Percentiles rank a stretch among this genome's conserved stretches.
Conservation (phyloP, 2,888 invertebrate species). For the Melanotus villosus region DNA sequence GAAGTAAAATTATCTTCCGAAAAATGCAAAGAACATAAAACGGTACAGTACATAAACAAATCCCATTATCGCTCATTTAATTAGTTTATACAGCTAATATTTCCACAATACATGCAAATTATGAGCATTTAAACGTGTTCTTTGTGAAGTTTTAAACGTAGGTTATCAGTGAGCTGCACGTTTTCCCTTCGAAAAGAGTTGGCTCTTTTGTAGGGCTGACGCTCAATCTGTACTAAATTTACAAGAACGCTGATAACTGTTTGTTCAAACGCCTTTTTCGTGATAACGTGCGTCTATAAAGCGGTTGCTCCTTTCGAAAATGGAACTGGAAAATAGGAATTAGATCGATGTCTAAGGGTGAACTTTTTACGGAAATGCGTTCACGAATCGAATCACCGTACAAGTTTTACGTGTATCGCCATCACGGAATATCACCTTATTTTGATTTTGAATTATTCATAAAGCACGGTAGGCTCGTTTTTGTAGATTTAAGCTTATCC, state of each 20-base stretch:
- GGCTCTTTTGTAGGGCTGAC: neutral
- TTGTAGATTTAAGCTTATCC: slow-evolving; percentile 19
- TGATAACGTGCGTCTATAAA: too few species aligned
- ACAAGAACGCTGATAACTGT: neutral
- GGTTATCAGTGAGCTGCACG: slow-evolving; percentile 9
- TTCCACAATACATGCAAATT: slow-evolving; percentile 15
- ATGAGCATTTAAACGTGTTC: slow-evolving; percentile 16
- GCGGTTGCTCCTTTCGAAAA: neutral
- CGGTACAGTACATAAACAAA: slow-evolving; percentile 9
- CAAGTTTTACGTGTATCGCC: neutral
- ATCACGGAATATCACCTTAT: slow-evolving; percentile 2
- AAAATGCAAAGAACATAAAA: neutral
- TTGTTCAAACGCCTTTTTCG: neutral
- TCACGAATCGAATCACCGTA: slow-evolving; percentile 5
- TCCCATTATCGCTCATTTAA: slow-evolving; percentile 8
- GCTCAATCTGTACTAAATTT: slow-evolving; percentile 2
- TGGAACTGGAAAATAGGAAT: neutral
- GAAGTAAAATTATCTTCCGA: neutral
- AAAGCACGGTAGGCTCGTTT: slow-evolving; percentile 10
- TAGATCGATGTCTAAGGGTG: neutral
- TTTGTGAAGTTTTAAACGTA: neutral
- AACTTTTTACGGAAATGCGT: neutral
- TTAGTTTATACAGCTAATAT: slow-evolving; percentile 12
- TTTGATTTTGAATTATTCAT: slow-evolving; percentile 21
- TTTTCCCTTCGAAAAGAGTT: neutral